A percentile compares a stretch with the other conserved stretches of the same genome.
Conservation (phyloP, 2,797 vertebrate genomes). For the Enteromius argenteus region DNA sequence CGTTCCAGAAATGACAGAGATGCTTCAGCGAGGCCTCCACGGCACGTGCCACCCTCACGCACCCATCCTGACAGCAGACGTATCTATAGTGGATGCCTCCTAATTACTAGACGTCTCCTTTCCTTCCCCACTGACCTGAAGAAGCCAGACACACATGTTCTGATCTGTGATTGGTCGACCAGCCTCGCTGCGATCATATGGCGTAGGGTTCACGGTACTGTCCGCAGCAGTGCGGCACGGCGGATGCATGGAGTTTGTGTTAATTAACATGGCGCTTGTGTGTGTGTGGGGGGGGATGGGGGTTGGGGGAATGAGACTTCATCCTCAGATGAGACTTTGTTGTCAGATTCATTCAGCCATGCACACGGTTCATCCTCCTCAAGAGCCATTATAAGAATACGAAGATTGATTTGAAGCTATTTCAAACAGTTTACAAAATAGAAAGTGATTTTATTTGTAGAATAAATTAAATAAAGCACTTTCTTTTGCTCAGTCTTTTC, state of each 20-base stretch:
- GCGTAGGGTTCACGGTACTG: conserved; percentile 58
- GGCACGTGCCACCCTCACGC: conserved; percentile 18
- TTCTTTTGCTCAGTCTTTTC: not conserved
- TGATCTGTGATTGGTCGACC: conserved; percentile 17
- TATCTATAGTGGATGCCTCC: conserved; percentile 41
- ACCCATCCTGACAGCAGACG: conserved; percentile 44
- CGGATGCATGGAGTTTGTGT: conserved; percentile 59
- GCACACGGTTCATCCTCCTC: conserved; percentile 66
- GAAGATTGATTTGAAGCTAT: conserved; percentile 47
- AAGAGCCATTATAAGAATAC: conserved; percentile 53
- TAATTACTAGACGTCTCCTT: conserved; percentile 70
- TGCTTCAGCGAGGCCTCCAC: conserved; percentile 34
- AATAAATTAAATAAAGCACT: not conserved
- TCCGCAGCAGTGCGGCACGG: conserved; percentile 69
- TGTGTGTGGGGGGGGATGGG: not conserved
- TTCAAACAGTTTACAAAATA: conserved; percentile 27
- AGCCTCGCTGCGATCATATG: conserved; percentile 63
- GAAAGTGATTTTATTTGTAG: not conserved
- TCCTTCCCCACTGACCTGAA: conserved; percentile 56
- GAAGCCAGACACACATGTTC: conserved; percentile 59
- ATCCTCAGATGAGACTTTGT: conserved; percentile 36
- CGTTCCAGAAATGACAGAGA: conserved; percentile 69
- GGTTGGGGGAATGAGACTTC: not conserved
- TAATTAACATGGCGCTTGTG: conserved; percentile 51
- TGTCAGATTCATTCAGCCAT: conserved; percentile 57